phyloP scores from a whole-genome alignment of 2,797 vertebrate genomes.

The Triplophysa yarkandensis region DNA sequence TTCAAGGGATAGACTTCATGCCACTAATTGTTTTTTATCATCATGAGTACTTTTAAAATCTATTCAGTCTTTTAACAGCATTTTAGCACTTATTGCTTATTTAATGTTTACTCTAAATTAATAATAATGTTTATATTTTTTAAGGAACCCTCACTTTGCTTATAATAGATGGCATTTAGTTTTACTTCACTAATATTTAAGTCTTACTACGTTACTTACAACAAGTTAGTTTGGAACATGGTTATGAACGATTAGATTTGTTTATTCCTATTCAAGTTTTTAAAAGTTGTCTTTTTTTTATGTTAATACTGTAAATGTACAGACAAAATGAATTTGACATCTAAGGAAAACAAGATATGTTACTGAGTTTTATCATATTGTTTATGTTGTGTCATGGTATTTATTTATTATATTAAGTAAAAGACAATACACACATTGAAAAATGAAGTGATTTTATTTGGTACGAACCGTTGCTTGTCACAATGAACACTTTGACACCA shows the following conservation, averaged over 20 bases:
- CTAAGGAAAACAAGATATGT: slow-evolving; percentile 6
- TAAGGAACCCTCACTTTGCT: not conserved
- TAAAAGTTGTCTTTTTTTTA: not conserved
- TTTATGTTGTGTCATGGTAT: slow-evolving; percentile 4
- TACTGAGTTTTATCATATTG: slow-evolving; percentile 2
- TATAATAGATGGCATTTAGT: slow-evolving; percentile 4
- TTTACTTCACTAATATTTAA: not conserved
- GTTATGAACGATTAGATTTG: slow-evolving; percentile 8
- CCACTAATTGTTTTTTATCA: not conserved
- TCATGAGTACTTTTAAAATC: not conserved
- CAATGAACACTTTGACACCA: slow-evolving; percentile 11
- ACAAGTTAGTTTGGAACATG: not conserved
- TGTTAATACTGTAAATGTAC: not conserved
- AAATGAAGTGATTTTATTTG: slow-evolving; percentile 46
- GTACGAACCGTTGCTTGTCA: slow-evolving; percentile 8
- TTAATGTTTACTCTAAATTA: not conserved
- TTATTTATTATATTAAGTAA: slow-evolving; percentile 17
- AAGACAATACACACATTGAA: not conserved
- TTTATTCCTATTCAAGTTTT: not conserved
- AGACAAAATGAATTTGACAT: not conserved
- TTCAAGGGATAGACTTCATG: not conserved
- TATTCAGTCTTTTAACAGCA: not conserved
- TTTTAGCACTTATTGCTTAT: not conserved
- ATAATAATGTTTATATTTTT: no score
- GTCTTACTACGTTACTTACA: not conserved